Base-by-base conservation (phyloP, 2,797 vertebrate species). In the Leptodactylus fallax region DNA sequence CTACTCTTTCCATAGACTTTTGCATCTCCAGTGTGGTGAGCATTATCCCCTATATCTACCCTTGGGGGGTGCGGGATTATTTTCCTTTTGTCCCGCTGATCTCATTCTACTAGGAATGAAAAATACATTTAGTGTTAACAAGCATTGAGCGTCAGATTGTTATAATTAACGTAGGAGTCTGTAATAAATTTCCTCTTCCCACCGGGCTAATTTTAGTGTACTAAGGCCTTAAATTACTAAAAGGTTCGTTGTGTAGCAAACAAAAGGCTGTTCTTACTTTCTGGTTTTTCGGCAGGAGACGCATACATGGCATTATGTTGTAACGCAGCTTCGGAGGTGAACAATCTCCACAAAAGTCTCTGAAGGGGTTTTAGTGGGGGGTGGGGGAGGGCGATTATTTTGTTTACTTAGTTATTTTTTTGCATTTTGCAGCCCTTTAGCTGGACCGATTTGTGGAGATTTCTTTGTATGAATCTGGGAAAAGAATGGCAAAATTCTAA, bases 141-240 rank as follows among this genome's bases (percentile, higher is more conserved):
- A 61, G 36, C 83, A 27, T n/a, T 51, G n/a, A 51, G 47, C 6
- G 47, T 47, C 49, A 6, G 72, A 65, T 55, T 78, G 84, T 65
- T 63, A 79, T 86, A 86, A 86, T 86, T 69, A 86, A 69, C 21
- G 76, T 23, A 58, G 77, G 77, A 86, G 76, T 25, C 77, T 69
- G 76, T 79, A 45, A 79, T 79, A 51, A 53, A 56, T 85, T 86
- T 58, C 63, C 51, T 56, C 76, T 79, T 71, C 77, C 49, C 65
- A 27, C 76, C 12, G 76, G 49, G 85, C 49, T 69, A 79, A 86
- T 69, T 55, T 69, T 79, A 86, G 76, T 79, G 63, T 67, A 65
- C 61, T 13, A 9, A 23, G 23, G 23, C 76, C 77, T 58, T 45
- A 65, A 69, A 86, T 79, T 69, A 69, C 60, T 71, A 58, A 86